Evolutionary conservation across 2,888 invertebrate genomes (phyloP).

Genomic region (Plagodis dolabraria): DNA sequence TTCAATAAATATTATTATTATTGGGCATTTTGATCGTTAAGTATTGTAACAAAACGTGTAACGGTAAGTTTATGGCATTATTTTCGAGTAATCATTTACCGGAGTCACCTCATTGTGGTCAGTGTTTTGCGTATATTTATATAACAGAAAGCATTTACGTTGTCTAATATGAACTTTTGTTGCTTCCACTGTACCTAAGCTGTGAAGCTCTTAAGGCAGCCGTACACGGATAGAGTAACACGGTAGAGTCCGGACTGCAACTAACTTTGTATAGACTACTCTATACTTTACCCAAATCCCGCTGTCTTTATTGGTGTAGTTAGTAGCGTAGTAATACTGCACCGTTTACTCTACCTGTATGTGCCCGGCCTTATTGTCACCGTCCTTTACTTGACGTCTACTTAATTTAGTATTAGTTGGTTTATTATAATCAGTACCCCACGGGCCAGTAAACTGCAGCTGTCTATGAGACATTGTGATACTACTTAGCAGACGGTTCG

Average conservation of each 20-base stretch:
- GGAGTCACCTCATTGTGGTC: constrained; percentile 77
- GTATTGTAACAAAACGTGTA: constrained; percentile 50
- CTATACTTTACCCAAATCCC: too few relatives aligned
- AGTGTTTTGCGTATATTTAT: constrained; percentile 60
- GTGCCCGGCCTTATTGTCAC: constrained; percentile 45
- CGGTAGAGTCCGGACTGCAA: too few relatives aligned
- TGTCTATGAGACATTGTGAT: constrained; percentile 83
- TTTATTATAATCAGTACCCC: constrained; percentile 68
- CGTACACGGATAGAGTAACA: too few relatives aligned
- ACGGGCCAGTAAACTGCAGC: constrained; percentile 79
- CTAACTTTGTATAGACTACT: too few relatives aligned
- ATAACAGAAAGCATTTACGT: constrained; percentile 76
- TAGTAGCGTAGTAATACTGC: too few relatives aligned
- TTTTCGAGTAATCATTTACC: constrained; percentile 53
- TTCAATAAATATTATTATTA: constrained; percentile 52
- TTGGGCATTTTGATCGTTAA: constrained; percentile 60
- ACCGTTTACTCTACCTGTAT: too few relatives aligned
- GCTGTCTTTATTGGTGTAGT: too few relatives aligned
- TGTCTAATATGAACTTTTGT: constrained; percentile 52
- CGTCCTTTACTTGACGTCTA: constrained; percentile 80
- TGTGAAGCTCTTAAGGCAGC: constrained; percentile 46
- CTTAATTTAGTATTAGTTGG: constrained; percentile 81
- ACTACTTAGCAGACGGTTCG: constrained; percentile 67
- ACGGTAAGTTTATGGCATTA: constrained; percentile 69
- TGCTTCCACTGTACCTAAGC: constrained; percentile 61